Percentiles rank a stretch among this genome's conserved stretches.
Conservation (phyloP, 2,888 invertebrate species). For the Trissolcus japonicus region DNA sequence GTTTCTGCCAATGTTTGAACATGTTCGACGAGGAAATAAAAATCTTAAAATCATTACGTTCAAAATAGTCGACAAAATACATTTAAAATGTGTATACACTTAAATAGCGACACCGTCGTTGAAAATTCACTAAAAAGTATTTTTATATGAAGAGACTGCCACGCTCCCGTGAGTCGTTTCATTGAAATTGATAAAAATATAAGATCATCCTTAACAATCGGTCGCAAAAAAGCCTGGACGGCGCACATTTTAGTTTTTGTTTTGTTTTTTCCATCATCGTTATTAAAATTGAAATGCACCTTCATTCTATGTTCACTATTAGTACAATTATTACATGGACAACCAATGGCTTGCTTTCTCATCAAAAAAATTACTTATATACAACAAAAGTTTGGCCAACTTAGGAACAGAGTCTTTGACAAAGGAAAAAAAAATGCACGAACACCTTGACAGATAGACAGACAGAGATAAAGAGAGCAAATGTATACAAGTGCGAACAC, state of each 20-base stretch:
- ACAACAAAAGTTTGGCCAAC: slow-evolving; percentile 46
- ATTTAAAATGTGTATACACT: slow-evolving; percentile 46
- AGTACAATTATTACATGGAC: slow-evolving; percentile 33
- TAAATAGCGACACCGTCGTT: slow-evolving; percentile 1
- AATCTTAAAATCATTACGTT: background rate
- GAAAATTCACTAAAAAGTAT: background rate
- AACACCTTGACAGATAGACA: slow-evolving; percentile 14
- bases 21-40: background rate
- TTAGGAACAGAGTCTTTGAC: slow-evolving; percentile 34
- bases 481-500: slow-evolving; percentile 21
- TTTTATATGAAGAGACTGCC: slow-evolving; percentile 16
- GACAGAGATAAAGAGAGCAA: slow-evolving; percentile 29
- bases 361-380: slow-evolving; percentile 31
- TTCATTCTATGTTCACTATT: slow-evolving; percentile 22
- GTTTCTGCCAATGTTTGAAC: background rate
- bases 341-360: slow-evolving; percentile 29
- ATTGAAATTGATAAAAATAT: slow-evolving; percentile 25
- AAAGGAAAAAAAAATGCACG: slow-evolving; percentile 20
- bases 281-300: slow-evolving; percentile 33
- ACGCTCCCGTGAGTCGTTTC: slow-evolving; percentile 31
- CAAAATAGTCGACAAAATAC: slow-evolving; percentile 15
- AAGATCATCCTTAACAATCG: slow-evolving; percentile 37
- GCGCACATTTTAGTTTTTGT: slow-evolving; percentile 18
- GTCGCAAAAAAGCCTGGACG: slow-evolving; percentile 29
- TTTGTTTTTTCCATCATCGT: background rate